Base-by-base conservation (phyloP, 92 coral and sea anemone species). In the Paragorgia papillata region DNA sequence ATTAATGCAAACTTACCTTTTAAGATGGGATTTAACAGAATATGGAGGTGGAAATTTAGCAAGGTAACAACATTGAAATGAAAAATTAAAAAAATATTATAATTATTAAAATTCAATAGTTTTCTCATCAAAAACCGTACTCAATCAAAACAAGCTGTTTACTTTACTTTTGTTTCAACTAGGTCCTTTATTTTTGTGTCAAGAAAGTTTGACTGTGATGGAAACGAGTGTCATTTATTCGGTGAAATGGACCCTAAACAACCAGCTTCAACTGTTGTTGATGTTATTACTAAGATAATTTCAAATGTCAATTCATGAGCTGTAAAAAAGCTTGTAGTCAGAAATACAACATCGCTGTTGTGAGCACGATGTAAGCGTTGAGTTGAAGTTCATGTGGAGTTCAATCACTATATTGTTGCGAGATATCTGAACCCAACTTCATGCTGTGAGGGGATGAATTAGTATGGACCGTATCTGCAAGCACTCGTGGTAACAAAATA, bases 181-280 rank as follows among this genome's bases (percentile, higher is more conserved):
- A 93, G 97, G 59, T 88, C 97, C 48, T 94, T 94, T 53, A 94
- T 96, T 54, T 39, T 94, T 54, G 98, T 94, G 32, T 85, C 92
- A 57, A 92, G 98, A 15, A 87, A 86, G 65, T 73, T 82, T 0
- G 97, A 92, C 32, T 92, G 89, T 65, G 91, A 87, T 37, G 95
- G 91, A 70, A 94, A 94, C 49, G 98, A 94, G 17, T 94, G 98
- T 37, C 96, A 94, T 57, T 75, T 94, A 56, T 94, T 94, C 63
- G 95, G 91, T 24, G 98, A 94, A 74, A 88, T 91, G 80, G 90
- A 86, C 48, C 79, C 86, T 18, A 85, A 91, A 33, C 87, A 84
- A 69, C 89, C 98, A 17, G 76, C 91, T 24, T 88, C 82, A 64
- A 86, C 91, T 21, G 93, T 91, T 9, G 92, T 94, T 18, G 92